Percentiles rank a stretch among this genome's conserved stretches.
Evolutionary conservation across 2,888 invertebrate genomes (phyloP).

Genomic region (Kuschelorhynchus macadamiae): DNA sequence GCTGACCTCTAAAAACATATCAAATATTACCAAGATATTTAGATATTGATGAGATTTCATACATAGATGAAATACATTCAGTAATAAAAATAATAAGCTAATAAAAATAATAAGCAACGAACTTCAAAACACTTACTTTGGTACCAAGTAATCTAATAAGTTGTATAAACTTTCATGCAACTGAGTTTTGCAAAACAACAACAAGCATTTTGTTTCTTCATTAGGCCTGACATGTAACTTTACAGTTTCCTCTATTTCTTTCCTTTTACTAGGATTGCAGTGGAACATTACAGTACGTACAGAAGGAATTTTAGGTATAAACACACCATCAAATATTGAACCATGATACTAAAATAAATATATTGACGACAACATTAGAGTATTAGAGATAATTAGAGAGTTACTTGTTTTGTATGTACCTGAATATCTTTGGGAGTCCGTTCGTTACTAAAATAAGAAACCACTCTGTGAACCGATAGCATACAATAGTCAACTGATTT

Average conservation of each 20-base stretch:
- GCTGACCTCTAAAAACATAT: constrained; percentile 53
- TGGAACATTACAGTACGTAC: constrained; percentile 59
- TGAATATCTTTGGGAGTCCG: constrained; percentile 46
- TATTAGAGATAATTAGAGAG: no score
- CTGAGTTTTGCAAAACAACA: constrained; percentile 57
- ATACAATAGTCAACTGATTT: constrained; percentile 57
- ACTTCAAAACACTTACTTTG: no score
- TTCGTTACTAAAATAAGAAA: constrained; percentile 55
- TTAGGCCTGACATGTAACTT: constrained; percentile 52
- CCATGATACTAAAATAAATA: constrained; percentile 28
- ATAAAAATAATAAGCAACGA: no score
- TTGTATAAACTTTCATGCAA: constrained; percentile 52
- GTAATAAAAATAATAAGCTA: no score
- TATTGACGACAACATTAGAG: no score
- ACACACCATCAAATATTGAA: constrained; percentile 58
- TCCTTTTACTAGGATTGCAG: constrained; percentile 54
- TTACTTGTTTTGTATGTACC: constrained; percentile 2
- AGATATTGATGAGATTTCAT: no score
- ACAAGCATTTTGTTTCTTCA: constrained; percentile 57
- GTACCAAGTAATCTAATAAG: constrained; percentile 54
- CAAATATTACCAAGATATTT: not conserved
- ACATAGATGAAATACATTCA: no score
- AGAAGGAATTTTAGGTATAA: constrained; percentile 61
- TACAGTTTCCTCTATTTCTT: constrained; percentile 45
- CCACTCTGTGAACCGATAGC: constrained; percentile 59